phyloP scores from a whole-genome alignment of 2,888 invertebrate species.

The Ochropacha duplaris region DNA sequence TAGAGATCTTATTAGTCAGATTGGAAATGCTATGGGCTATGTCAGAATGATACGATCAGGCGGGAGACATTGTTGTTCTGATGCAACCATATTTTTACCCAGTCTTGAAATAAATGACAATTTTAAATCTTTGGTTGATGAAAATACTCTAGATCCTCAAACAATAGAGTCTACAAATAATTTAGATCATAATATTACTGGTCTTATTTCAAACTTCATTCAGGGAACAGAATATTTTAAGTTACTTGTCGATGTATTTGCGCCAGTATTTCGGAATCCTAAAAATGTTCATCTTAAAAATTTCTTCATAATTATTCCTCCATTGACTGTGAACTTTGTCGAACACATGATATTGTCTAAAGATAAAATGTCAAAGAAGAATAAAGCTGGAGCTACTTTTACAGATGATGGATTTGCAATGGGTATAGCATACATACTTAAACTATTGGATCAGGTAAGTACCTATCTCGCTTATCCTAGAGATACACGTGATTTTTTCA shows the following conservation, averaged over 20 bases:
- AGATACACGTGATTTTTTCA: too few relatives aligned
- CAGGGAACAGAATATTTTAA: slow-evolving; percentile 95
- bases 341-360: slow-evolving; percentile 96
- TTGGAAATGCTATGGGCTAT: slow-evolving; percentile 98
- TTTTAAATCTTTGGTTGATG: slow-evolving; percentile 85
- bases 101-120: slow-evolving; percentile 84
- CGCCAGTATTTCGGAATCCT: slow-evolving; percentile 92
- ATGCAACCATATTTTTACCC: slow-evolving; percentile 95
- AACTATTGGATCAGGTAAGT: slow-evolving; percentile 90
- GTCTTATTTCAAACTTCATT: slow-evolving; percentile 91
- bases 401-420: slow-evolving; percentile 99
- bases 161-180: slow-evolving; percentile 87
- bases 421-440: slow-evolving; percentile 96
- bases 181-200: slow-evolving; percentile 90
- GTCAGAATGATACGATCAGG: slow-evolving; percentile 97
- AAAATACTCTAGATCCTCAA: slow-evolving; percentile 82
- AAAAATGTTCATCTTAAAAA: slow-evolving; percentile 95
- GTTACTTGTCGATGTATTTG: slow-evolving; percentile 96
- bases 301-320: slow-evolving; percentile 96
- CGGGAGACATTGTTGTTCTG: slow-evolving; percentile 95
- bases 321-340: slow-evolving; percentile 96
- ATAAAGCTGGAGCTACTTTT: slow-evolving; percentile 93
- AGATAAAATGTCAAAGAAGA: slow-evolving; percentile 95
- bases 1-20: slow-evolving; percentile 94
- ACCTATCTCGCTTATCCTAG: slow-evolving; percentile 1